Evolutionary conservation across 2,888 invertebrate species (phyloP).

Genomic region (Netelia fuscicornis): DNA sequence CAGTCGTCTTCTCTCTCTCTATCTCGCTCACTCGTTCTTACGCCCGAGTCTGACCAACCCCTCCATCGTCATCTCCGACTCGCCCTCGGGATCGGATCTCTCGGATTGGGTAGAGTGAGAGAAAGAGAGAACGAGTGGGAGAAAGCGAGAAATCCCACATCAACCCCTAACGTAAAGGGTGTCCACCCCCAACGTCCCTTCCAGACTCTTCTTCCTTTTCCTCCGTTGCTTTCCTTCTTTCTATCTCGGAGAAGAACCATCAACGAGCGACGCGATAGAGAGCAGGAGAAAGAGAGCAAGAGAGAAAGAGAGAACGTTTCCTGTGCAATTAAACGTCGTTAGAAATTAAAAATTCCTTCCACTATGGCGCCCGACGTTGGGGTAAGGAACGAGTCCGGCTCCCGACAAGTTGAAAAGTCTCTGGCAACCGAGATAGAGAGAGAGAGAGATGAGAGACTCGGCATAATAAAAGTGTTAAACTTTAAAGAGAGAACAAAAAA

Average conservation of each 20-base stretch:
- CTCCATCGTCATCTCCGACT: conserved; percentile 5
- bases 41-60: conserved; percentile 4
- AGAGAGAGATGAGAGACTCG: conserved; percentile 53
- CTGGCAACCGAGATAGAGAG: conserved; percentile 40
- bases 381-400: conserved; percentile 21
- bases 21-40: not conserved
- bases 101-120: too few relatives aligned
- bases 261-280: conserved; percentile 17
- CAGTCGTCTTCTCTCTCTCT: conserved; percentile 23
- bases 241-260: conserved; percentile 33
- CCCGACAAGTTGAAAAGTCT: conserved; percentile 70
- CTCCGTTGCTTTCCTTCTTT: conserved; percentile 24
- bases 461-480: conserved; percentile 72
- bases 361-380: conserved; percentile 52
- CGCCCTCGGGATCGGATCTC: conserved; percentile 24
- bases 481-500: conserved; percentile 61
- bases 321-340: conserved; percentile 74
- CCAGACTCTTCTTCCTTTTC: conserved; percentile 12
- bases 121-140: not conserved
- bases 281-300: not conserved
- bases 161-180: conserved; percentile 1
- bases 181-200: conserved; percentile 30
- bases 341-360: conserved; percentile 75
- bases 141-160: not conserved
- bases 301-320: conserved; percentile 44